These are phyloP conservation scores for Cinclus mexicanus DNA, from an alignment of 2,113 vertebrate species.

Conservation along the genomic window DNA sequence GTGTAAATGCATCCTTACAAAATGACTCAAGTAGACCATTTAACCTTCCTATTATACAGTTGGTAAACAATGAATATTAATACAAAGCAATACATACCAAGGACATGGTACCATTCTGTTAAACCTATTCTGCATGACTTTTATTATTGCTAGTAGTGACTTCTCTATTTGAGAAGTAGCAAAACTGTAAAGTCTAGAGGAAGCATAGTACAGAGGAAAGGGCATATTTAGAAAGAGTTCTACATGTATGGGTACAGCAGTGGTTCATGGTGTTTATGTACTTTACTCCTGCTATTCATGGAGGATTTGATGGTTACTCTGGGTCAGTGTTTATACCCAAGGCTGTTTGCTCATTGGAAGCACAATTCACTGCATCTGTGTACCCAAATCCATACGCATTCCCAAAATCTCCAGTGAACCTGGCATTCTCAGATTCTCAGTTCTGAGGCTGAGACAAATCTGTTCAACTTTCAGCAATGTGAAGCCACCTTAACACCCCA, in stretches of 20 bases:
- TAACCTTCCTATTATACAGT: not conserved
- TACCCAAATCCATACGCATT: not conserved
- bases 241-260: not conserved
- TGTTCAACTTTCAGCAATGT: not conserved
- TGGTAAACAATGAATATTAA: conserved; percentile 49
- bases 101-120: not conserved
- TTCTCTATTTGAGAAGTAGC: not conserved
- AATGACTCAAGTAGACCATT: not conserved
- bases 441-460: not conserved
- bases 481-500: not conserved
- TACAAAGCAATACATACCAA: not conserved
- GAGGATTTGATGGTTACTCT: not conserved
- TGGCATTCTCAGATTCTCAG: not conserved
- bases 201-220: not conserved
- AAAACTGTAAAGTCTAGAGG: not conserved
- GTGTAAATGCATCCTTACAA: not conserved
- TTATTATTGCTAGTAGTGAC: not conserved
- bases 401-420: not conserved
- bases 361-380: not conserved
- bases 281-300: not conserved
- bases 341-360: not conserved
- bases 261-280: not conserved
- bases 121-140: not conserved
- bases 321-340: not conserved
- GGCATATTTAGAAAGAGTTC: not conserved